Conservation (phyloP, 2,888 invertebrate genomes). For the Volucella bombylans region DNA sequence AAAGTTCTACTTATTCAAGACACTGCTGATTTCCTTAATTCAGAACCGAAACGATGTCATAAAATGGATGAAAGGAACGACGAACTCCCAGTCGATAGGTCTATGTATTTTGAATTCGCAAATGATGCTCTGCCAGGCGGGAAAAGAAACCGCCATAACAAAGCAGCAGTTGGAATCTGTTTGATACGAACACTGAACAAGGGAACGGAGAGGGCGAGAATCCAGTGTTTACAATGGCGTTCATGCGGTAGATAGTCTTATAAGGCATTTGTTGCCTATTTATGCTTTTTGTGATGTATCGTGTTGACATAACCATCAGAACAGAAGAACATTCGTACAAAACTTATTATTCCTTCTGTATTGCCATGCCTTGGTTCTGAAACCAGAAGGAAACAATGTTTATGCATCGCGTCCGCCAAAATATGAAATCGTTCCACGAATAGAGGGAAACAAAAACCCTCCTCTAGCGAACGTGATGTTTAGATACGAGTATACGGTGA, state of each 20-base stretch:
- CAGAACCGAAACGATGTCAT: slow-evolving; percentile 54
- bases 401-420: slow-evolving; percentile 68
- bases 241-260: slow-evolving; percentile 41
- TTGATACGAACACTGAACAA: slow-evolving; percentile 49
- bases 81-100: background rate
- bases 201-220: slow-evolving; percentile 10
- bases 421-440: slow-evolving; percentile 62
- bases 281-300: slow-evolving; percentile 56
- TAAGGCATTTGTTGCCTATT: slow-evolving; percentile 46
- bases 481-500: background rate
- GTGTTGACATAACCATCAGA: slow-evolving; percentile 62
- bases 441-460: slow-evolving; percentile 34
- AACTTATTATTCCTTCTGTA: slow-evolving; percentile 45
- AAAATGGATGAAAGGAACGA: slow-evolving; percentile 13
- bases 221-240: slow-evolving; percentile 56
- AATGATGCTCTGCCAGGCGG: slow-evolving; percentile 11
- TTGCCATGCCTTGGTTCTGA: slow-evolving; percentile 25
- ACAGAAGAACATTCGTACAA: slow-evolving; percentile 13
- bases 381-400: slow-evolving; percentile 57
- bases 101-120: slow-evolving; percentile 25
- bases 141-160: background rate
- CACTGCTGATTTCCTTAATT: slow-evolving; percentile 62
- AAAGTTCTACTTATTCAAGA: slow-evolving; percentile 28
- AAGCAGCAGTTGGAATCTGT: slow-evolving; percentile 37
- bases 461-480: slow-evolving; percentile 52